Percentiles rank a stretch among this genome's conserved stretches.
These are phyloP conservation scores for Chaetodon auriga DNA, from an alignment of 2,113 vertebrate genomes.

Conservation along the genomic window DNA sequence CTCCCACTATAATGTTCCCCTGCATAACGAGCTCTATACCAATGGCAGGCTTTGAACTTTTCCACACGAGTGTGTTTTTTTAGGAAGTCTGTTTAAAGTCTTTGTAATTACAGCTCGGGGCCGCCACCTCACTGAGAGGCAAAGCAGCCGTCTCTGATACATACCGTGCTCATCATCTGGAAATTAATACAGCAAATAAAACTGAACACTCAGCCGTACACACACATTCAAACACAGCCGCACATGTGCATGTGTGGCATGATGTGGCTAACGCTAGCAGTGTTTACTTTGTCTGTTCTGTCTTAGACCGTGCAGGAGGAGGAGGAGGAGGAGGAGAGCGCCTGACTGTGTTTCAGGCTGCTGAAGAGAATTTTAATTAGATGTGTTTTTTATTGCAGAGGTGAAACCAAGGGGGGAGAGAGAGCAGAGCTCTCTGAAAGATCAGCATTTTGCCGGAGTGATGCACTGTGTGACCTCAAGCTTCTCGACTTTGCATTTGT, in stretches of 20 bases:
- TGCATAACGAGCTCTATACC: conserved; percentile 44
- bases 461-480: conserved; percentile 49
- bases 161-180: conserved; percentile 51
- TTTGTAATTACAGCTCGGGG: conserved; percentile 78
- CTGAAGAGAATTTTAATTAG: conserved; percentile 78
- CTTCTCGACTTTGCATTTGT: background rate
- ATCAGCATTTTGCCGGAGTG: conserved; percentile 50
- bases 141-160: conserved; percentile 56
- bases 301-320: conserved; percentile 26
- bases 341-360: conserved; percentile 44
- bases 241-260: conserved; percentile 12
- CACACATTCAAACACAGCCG: no score
- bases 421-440: conserved; percentile 49
- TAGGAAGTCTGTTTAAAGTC: conserved; percentile 76
- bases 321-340: conserved; percentile 5
- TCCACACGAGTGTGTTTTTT: conserved; percentile 67
- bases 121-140: conserved; percentile 62
- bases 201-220: conserved; percentile 4
- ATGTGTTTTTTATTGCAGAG: conserved; percentile 69
- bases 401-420: conserved; percentile 60
- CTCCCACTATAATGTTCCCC: conserved; percentile 7
- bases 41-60: conserved; percentile 75
- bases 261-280: conserved; percentile 29
- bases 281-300: conserved; percentile 50
- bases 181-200: conserved; percentile 77